A percentile compares a stretch with the other conserved stretches of the same genome.
Evolutionary conservation across 2,113 vertebrate genomes (phyloP).

Genomic region (Aegotheles bennettii): DNA sequence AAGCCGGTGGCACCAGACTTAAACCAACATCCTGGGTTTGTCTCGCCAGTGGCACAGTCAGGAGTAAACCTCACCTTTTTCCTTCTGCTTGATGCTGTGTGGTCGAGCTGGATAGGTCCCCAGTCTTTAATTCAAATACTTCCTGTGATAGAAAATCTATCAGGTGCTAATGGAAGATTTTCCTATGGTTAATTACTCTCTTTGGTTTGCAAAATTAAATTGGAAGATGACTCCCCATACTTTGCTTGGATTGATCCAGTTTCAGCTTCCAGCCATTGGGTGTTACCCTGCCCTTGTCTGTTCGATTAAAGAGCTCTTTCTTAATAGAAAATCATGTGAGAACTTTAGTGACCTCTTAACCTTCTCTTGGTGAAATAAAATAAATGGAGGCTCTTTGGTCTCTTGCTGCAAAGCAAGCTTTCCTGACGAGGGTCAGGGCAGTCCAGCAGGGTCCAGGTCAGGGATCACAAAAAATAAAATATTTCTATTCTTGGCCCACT

Average conservation of each 20-base stretch:
- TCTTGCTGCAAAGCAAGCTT: background rate
- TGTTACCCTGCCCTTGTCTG: background rate
- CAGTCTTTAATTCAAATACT: background rate
- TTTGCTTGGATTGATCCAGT: slow-evolving; percentile 21
- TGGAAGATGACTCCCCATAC: background rate
- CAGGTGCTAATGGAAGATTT: slow-evolving; percentile 26
- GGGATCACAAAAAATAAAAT: background rate
- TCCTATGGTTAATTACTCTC: slow-evolving; percentile 6
- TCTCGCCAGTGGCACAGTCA: background rate
- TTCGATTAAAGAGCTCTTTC: background rate
- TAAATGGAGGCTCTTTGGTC: background rate
- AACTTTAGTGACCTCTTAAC: background rate
- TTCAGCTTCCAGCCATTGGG: background rate
- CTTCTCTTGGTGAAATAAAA: slow-evolving; percentile 5
- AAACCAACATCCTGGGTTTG: background rate
- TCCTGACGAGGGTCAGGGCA: background rate
- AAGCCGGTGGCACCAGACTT: background rate
- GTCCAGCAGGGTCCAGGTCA: background rate
- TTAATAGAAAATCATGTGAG: background rate
- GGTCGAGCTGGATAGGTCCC: background rate
- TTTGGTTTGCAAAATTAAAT: background rate
- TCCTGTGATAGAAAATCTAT: slow-evolving; percentile 16
- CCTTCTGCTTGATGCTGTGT: background rate
- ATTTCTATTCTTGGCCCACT: slow-evolving; percentile 21
- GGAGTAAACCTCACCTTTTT: background rate